These are phyloP conservation scores for Drosophila lacteicornis DNA, from an alignment of 1,140 invertebrate genomes.

Conservation along the genomic window DNA sequence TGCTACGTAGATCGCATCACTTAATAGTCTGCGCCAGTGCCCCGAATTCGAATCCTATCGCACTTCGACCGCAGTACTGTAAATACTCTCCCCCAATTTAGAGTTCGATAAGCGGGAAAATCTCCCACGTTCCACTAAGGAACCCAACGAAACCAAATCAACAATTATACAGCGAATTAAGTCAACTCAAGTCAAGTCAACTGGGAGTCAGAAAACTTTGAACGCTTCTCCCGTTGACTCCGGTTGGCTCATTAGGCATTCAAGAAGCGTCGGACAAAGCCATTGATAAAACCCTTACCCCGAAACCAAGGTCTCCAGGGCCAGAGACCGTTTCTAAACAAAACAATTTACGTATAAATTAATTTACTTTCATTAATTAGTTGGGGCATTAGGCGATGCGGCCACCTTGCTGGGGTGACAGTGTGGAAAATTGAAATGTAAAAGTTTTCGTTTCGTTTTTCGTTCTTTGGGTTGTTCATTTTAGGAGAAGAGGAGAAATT, in stretches of 20 bases:
- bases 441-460: constrained; percentile 60
- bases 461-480: constrained; percentile 34
- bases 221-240: constrained; percentile 8
- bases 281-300: constrained; percentile 58
- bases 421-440: constrained; percentile 68
- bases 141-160: constrained; percentile 58
- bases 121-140: constrained; percentile 74
- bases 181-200: constrained; percentile 13
- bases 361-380: constrained; percentile 80
- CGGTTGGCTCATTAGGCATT: constrained; percentile 62
- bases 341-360: constrained; percentile 80
- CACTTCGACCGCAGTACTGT: neutral
- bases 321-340: constrained; percentile 62
- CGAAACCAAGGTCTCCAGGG: constrained; percentile 2
- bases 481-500: constrained; percentile 50
- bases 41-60: constrained; percentile 1
- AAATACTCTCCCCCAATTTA: constrained; percentile 13
- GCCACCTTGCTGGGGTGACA: constrained; percentile 46
- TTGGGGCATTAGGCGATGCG: constrained; percentile 59
- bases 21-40: constrained; percentile 14
- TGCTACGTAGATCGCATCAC: neutral
- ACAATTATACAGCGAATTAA: constrained; percentile 74
- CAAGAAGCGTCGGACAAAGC: constrained; percentile 61
- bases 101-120: constrained; percentile 46
- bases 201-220: constrained; percentile 30